Evolutionary conservation across 2,888 invertebrate genomes (phyloP).

Genomic region (Anaspis maculata): DNA sequence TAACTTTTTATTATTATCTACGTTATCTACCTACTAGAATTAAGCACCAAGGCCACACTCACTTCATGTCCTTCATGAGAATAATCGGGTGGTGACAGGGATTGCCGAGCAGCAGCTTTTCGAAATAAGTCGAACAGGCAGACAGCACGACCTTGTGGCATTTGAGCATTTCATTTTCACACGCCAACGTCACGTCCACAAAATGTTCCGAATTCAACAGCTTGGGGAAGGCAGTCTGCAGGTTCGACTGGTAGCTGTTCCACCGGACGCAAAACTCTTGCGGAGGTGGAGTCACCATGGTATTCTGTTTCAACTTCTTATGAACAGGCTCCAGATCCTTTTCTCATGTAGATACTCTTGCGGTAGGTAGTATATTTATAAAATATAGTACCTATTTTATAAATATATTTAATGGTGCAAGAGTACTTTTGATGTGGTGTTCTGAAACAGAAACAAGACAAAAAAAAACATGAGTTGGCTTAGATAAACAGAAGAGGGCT

Average conservation of each 20-base stretch:
- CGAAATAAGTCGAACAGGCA: conserved; percentile 78
- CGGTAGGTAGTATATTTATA: too few relatives aligned
- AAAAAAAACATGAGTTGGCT: too few relatives aligned
- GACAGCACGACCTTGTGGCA: conserved; percentile 83
- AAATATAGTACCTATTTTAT: too few relatives aligned
- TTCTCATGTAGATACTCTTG: too few relatives aligned
- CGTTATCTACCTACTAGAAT: too few relatives aligned
- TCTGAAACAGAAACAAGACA: too few relatives aligned
- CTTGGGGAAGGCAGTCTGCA: conserved; percentile 69
- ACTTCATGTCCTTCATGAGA: conserved; percentile 75
- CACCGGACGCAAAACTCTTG: conserved; percentile 70
- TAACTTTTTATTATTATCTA: too few relatives aligned
- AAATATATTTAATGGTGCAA: too few relatives aligned
- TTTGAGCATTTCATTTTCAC: conserved; percentile 76
- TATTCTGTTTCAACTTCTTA: neutral
- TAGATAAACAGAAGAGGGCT: too few relatives aligned
- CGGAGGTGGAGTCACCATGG: conserved; percentile 41
- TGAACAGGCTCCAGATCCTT: too few relatives aligned
- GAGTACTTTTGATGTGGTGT: too few relatives aligned
- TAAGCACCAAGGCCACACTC: too few relatives aligned
- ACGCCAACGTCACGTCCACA: conserved; percentile 82
- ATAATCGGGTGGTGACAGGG: conserved; percentile 82
- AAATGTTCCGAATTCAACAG: conserved; percentile 71
- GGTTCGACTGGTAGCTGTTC: conserved; percentile 75
- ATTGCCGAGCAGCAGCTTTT: conserved; percentile 69